phyloP scores from a whole-genome alignment of 2,797 vertebrate species.

The Lycodopsis pacificus region DNA sequence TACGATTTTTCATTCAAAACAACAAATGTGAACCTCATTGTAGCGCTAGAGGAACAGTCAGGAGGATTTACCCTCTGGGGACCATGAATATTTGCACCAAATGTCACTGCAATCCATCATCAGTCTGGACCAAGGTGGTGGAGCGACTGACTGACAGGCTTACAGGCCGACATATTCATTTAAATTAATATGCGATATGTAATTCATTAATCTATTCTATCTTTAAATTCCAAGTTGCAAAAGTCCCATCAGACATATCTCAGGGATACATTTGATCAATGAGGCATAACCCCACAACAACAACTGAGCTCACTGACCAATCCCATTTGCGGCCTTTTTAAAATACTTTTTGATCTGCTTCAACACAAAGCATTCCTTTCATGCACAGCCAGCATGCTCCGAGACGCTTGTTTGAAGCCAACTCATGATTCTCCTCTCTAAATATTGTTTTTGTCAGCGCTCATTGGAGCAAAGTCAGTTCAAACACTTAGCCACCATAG shows the following conservation, averaged over 20 bases:
- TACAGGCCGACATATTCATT: background rate
- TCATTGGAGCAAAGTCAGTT: background rate
- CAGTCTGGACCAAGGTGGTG: no score
- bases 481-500: conserved; percentile 2
- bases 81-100: background rate
- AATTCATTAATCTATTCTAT: background rate
- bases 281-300: conserved; percentile 26
- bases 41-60: background rate
- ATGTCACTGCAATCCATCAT: background rate
- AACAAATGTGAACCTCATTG: background rate
- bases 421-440: conserved; percentile 28
- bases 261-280: conserved; percentile 14
- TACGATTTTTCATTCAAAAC: background rate
- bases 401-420: conserved; percentile 3
- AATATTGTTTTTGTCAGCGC: conserved; percentile 35
- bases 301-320: conserved; percentile 29
- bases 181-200: background rate
- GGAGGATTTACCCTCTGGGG: background rate
- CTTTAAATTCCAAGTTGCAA: background rate
- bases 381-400: background rate
- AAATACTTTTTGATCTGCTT: conserved; percentile 16
- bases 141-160: background rate
- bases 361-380: conserved; percentile 33
- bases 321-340: conserved; percentile 24
- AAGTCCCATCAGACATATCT: background rate